Percentiles rank a stretch among this genome's conserved stretches.
Evolutionary conservation across 2,888 invertebrate genomes (phyloP).

Genomic region (Coecobrya sp.): DNA sequence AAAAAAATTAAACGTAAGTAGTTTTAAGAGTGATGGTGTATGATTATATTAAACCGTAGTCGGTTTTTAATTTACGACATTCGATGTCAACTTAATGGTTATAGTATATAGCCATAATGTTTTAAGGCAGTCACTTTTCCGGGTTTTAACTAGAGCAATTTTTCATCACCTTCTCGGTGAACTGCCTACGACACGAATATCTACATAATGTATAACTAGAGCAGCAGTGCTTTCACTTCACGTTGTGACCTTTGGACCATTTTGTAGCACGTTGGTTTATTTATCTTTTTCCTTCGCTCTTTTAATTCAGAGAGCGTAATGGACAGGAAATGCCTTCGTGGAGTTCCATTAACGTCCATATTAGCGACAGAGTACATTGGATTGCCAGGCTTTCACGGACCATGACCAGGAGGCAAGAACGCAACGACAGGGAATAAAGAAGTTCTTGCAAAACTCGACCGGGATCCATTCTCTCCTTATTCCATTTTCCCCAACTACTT

Average conservation of each 20-base stretch:
- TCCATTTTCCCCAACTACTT: neutral
- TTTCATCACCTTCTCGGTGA: neutral
- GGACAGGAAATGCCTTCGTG: conserved; percentile 78
- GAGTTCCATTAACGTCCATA: conserved; percentile 77
- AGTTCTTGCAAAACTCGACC: conserved; percentile 56
- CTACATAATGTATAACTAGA: neutral
- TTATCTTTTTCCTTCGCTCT: conserved; percentile 38
- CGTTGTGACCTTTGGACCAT: conserved; percentile 60
- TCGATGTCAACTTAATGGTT: neutral
- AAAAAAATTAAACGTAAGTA: too few relatives aligned
- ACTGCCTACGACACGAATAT: neutral
- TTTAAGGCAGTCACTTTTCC: neutral
- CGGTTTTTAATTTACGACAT: neutral
- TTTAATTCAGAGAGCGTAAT: conserved; percentile 75
- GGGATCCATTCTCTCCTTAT: conserved; percentile 55
- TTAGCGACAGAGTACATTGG: conserved; percentile 52
- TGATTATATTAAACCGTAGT: too few relatives aligned
- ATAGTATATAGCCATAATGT: neutral
- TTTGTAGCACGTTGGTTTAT: neutral
- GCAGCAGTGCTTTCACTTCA: neutral
- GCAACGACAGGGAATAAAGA: conserved; percentile 34
- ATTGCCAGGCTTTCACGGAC: conserved; percentile 50
- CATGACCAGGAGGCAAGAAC: conserved; percentile 61
- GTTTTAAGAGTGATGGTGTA: too few relatives aligned
- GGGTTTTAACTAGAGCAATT: neutral